These are phyloP conservation scores for Parnassius mnemosyne DNA, from an alignment of 2,888 invertebrate species.

Conservation along the genomic window DNA sequence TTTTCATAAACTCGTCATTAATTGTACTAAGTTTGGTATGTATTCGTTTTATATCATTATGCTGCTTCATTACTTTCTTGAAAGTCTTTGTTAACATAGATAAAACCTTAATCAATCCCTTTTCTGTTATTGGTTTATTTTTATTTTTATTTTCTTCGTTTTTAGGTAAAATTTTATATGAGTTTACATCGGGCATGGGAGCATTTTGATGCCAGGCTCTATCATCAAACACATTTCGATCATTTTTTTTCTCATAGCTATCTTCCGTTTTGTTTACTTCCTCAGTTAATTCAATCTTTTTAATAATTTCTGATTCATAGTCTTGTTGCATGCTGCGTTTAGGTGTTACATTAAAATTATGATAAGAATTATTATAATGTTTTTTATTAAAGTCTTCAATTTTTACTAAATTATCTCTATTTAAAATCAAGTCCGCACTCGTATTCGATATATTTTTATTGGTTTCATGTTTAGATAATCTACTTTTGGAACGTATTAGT, in stretches of 20 bases:
- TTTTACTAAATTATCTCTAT: constrained; percentile 20
- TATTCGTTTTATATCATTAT: constrained; percentile 58
- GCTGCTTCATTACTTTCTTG: constrained; percentile 67
- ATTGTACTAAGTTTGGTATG: constrained; percentile 48
- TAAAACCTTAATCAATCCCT: constrained; percentile 62
- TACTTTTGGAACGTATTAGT: constrained; percentile 13
- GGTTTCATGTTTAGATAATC: constrained; percentile 17
- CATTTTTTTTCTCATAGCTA: constrained; percentile 34
- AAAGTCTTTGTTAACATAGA: constrained; percentile 67
- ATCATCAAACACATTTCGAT: constrained; percentile 47
- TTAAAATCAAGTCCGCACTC: not conserved
- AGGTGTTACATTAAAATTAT: constrained; percentile 28
- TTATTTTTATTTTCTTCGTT: constrained; percentile 36
- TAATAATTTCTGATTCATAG: constrained; percentile 44
- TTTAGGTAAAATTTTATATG: constrained; percentile 52
- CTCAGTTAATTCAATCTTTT: constrained; percentile 46
- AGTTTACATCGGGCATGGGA: constrained; percentile 41
- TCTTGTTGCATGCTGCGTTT: constrained; percentile 54
- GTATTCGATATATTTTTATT: constrained; percentile 18
- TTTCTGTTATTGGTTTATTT: constrained; percentile 53
- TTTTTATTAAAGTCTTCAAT: constrained; percentile 18
- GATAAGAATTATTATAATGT: constrained; percentile 19
- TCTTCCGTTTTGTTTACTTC: constrained; percentile 41
- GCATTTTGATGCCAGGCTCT: constrained; percentile 51
- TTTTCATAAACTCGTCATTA: constrained; percentile 52